Evolutionary conservation across 2,797 vertebrate species (phyloP).

Genomic region (Hypotaenidia okinawae): DNA sequence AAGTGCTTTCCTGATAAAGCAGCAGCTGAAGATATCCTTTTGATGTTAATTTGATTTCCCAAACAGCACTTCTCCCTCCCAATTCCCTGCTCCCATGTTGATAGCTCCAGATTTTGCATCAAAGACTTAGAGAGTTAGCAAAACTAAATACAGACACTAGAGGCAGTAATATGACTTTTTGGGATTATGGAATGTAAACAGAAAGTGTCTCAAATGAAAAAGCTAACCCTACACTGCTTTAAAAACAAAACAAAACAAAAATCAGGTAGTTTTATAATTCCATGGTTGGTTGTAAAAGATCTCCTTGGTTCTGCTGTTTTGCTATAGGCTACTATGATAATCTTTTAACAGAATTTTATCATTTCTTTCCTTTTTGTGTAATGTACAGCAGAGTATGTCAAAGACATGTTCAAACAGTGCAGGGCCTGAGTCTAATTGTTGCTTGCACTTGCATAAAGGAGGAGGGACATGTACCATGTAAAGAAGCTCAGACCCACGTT

Average conservation of each 20-base stretch:
- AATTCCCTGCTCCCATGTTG: background rate
- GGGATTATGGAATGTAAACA: conserved; percentile 39
- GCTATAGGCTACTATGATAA: background rate
- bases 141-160: background rate
- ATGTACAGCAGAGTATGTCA: background rate
- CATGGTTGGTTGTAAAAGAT: background rate
- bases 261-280: background rate
- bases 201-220: conserved; percentile 36
- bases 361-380: background rate
- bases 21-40: background rate
- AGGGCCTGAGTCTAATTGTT: background rate
- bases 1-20: background rate
- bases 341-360: background rate
- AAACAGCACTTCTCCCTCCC: background rate
- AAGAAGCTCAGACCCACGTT: background rate
- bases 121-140: conserved; percentile 1
- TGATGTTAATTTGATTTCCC: background rate
- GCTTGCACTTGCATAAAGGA: conserved; percentile 9
- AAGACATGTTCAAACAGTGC: background rate
- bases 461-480: background rate
- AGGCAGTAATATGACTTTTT: conserved; percentile 74
- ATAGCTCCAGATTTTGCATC: background rate
- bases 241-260: background rate
- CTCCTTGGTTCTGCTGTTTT: background rate
- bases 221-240: background rate